Evolutionary conservation across 2,113 vertebrate genomes (phyloP).

Genomic region (Tapirus terrestris): DNA sequence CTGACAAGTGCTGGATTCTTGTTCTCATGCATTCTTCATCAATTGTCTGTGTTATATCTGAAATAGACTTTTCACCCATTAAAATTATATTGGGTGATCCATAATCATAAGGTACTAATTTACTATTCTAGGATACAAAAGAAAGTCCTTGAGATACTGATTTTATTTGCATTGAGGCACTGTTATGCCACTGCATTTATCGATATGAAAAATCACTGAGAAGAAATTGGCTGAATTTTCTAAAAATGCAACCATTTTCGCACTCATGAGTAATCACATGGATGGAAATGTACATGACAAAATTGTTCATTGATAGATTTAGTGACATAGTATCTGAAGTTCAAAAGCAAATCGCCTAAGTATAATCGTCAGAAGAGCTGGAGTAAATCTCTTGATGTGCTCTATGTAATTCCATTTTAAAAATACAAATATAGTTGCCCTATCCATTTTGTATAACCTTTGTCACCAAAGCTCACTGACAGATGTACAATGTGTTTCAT

Average conservation of each 20-base stretch:
- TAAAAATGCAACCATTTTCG: not conserved
- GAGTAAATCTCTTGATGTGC: not conserved
- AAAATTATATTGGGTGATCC: not conserved
- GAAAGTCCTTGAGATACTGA: not conserved
- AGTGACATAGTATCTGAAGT: not conserved
- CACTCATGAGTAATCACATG: not conserved
- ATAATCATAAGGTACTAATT: not conserved
- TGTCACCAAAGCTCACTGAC: constrained; percentile 58
- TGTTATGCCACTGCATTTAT: not conserved
- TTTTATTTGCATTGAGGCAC: not conserved
- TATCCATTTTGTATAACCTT: constrained; percentile 20
- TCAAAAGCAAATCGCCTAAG: not conserved
- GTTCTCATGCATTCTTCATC: not conserved
- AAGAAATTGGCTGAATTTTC: not conserved
- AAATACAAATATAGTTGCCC: not conserved
- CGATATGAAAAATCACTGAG: not conserved
- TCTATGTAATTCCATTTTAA: constrained; percentile 24
- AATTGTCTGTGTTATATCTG: not conserved
- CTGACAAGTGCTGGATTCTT: not conserved
- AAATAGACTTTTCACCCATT: not conserved
- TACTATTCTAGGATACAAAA: not conserved
- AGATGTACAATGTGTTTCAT: constrained; percentile 43
- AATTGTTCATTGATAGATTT: not conserved
- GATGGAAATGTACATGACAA: not conserved
- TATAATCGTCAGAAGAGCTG: not conserved